These are phyloP conservation scores for Phyllopteryx taeniolatus DNA, from an alignment of 2,113 vertebrate species.

Conservation along the genomic window DNA sequence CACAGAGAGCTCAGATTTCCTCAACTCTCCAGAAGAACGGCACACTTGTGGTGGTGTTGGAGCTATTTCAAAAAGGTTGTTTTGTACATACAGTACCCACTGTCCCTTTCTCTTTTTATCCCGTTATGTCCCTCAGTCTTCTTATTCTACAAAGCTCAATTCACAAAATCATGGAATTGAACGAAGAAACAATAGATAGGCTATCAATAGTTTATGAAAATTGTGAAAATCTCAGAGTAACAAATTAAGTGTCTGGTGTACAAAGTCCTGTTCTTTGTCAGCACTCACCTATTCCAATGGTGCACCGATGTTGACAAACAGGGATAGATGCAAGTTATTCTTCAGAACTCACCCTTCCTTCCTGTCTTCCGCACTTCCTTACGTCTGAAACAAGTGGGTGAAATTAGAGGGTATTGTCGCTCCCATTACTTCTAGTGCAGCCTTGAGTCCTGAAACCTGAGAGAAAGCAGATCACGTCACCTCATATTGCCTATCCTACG, in stretches of 20 bases:
- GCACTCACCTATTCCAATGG: slow-evolving; percentile 17
- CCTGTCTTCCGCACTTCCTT: background rate
- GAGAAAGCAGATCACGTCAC: slow-evolving; percentile 20
- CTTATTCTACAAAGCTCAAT: slow-evolving; percentile 3
- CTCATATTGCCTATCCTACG: slow-evolving; percentile 6
- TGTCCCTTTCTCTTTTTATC: slow-evolving; percentile 8
- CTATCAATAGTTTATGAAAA: slow-evolving; percentile 33
- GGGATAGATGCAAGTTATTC: slow-evolving; percentile 21
- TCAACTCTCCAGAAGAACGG: slow-evolving; percentile 46
- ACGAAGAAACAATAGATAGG: slow-evolving; percentile 15
- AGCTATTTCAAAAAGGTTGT: slow-evolving; percentile 45
- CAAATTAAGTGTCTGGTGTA: slow-evolving; percentile 15
- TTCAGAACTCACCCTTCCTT: background rate
- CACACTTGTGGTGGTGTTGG: background rate
- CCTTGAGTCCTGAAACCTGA: slow-evolving; percentile 8
- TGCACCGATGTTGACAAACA: slow-evolving; percentile 23
- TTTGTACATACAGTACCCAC: slow-evolving; percentile 9
- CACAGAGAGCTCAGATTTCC: slow-evolving; percentile 58
- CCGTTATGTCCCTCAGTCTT: slow-evolving; percentile 4
- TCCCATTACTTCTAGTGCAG: background rate
- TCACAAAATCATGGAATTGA: slow-evolving; percentile 10
- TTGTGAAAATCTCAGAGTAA: slow-evolving; percentile 23
- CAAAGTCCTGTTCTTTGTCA: slow-evolving; percentile 15
- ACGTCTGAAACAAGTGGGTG: background rate
- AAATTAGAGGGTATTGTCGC: slow-evolving; percentile 18